phyloP scores from a whole-genome alignment of 2,888 invertebrate genomes.

The Campoplex capitator region DNA sequence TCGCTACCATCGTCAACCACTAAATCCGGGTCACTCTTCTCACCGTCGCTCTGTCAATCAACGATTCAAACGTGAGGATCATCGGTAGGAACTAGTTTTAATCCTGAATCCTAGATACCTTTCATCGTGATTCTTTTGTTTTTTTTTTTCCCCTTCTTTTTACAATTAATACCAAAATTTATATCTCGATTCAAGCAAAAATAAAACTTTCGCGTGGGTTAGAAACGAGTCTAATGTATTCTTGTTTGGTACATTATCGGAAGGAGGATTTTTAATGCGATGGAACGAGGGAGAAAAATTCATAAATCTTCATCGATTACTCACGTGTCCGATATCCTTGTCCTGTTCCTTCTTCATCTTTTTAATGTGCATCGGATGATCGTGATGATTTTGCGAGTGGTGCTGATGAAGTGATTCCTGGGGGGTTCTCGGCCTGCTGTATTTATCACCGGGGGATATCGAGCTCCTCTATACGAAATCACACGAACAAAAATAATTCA shows the following conservation, averaged over 20 bases:
- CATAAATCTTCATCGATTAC: slow-evolving; percentile 79
- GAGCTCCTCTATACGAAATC: slow-evolving; percentile 91
- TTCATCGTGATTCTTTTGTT: too few species aligned
- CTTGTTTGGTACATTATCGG: too few species aligned
- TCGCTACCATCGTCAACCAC: slow-evolving; percentile 98
- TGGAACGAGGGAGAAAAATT: not conserved
- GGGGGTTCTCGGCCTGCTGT: slow-evolving; percentile 91
- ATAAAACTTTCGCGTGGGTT: too few species aligned
- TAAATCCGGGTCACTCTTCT: slow-evolving; percentile 95
- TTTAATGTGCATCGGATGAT: slow-evolving; percentile 84
- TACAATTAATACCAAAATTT: too few species aligned
- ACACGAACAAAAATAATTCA: slow-evolving; percentile 72
- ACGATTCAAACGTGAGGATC: too few species aligned
- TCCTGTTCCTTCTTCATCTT: slow-evolving; percentile 93
- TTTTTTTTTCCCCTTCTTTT: too few species aligned
- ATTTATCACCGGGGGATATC: slow-evolving; percentile 94
- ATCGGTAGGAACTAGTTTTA: too few species aligned
- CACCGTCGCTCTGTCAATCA: slow-evolving; percentile 89
- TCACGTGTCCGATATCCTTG: slow-evolving; percentile 92
- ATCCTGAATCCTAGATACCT: too few species aligned
- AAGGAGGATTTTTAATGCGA: too few species aligned
- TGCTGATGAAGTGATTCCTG: slow-evolving; percentile 88
- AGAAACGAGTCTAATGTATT: too few species aligned
- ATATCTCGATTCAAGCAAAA: too few species aligned
- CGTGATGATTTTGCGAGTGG: slow-evolving; percentile 85